A percentile compares a stretch with the other conserved stretches of the same genome.
These are phyloP conservation scores for Pterocles burchelli DNA, from an alignment of 2,113 vertebrate genomes.

Conservation along the genomic window DNA sequence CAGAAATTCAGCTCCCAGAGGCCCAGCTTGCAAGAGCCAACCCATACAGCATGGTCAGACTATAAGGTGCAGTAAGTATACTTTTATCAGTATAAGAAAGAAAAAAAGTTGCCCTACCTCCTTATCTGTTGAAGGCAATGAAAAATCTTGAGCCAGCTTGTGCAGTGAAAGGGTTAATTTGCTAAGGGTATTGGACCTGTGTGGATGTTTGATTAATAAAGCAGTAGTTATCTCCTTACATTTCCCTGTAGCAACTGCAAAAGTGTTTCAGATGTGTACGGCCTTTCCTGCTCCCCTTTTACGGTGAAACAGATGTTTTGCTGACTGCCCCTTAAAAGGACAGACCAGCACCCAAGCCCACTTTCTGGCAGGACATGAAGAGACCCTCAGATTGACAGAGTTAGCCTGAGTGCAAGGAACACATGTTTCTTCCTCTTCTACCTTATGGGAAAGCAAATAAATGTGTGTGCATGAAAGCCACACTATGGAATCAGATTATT, in stretches of 20 bases:
- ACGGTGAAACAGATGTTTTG: neutral
- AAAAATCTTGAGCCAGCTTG: constrained; percentile 8
- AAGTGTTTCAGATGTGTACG: neutral
- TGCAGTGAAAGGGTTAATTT: constrained; percentile 39
- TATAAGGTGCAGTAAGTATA: neutral
- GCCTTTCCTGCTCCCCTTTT: neutral
- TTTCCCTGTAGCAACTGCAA: neutral
- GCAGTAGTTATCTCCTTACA: constrained; percentile 20
- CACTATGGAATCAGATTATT: neutral
- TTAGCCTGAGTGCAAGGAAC: neutral
- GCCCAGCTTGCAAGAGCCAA: neutral
- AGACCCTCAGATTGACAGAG: neutral
- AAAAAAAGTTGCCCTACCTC: neutral
- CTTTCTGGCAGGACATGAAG: neutral
- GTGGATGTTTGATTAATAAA: constrained; percentile 44
- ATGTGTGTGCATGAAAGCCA: neutral
- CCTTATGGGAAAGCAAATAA: neutral
- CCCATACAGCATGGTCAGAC: rapidly evolving
- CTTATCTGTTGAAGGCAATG: constrained; percentile 10
- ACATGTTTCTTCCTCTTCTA: neutral
- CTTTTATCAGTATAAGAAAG: neutral
- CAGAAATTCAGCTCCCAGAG: neutral
- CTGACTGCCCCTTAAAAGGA: neutral
- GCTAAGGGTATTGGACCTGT: neutral
- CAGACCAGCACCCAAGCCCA: neutral